These are phyloP conservation scores for Stratiolaelaps scimitus DNA, from an alignment of 1,140 invertebrate genomes.

Conservation along the genomic window DNA sequence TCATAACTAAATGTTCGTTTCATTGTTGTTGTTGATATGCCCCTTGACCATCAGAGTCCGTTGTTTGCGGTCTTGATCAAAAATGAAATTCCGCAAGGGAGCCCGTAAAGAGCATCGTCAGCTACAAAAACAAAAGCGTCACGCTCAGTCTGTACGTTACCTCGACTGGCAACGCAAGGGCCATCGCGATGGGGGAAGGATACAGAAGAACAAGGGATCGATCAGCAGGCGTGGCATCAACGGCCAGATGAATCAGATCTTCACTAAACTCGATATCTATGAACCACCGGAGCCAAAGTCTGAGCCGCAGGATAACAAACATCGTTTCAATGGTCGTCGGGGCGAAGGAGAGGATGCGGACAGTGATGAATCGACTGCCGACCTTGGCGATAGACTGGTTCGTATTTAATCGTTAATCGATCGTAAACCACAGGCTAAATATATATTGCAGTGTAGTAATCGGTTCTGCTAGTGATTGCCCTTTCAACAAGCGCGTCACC, in stretches of 20 bases:
- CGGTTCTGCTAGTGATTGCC: too few species aligned
- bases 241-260: slow-evolving; percentile 22
- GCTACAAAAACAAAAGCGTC: slow-evolving; percentile 13
- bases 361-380: not conserved
- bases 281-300: not conserved
- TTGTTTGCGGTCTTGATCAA: too few species aligned
- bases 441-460: too few species aligned
- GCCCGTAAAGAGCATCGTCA: slow-evolving; percentile 4
- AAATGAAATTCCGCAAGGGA: slow-evolving; percentile 18
- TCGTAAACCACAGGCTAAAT: too few species aligned
- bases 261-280: slow-evolving; percentile 13
- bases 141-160: slow-evolving; percentile 20
- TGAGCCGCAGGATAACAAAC: too few species aligned
- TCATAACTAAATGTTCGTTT: too few species aligned
- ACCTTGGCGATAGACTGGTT: slow-evolving; percentile 11
- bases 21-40: not conserved
- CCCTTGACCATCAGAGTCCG: too few species aligned
- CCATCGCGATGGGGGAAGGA: not conserved
- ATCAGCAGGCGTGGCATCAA: slow-evolving; percentile 20
- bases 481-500: too few species aligned
- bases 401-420: not conserved
- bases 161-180: not conserved
- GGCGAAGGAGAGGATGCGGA: not conserved
- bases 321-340: not conserved
- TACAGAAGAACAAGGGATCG: not conserved